Percentiles rank a stretch among this genome's conserved stretches.
Conservation (phyloP, 2,888 invertebrate genomes). For the Keiferia lycopersicella region DNA sequence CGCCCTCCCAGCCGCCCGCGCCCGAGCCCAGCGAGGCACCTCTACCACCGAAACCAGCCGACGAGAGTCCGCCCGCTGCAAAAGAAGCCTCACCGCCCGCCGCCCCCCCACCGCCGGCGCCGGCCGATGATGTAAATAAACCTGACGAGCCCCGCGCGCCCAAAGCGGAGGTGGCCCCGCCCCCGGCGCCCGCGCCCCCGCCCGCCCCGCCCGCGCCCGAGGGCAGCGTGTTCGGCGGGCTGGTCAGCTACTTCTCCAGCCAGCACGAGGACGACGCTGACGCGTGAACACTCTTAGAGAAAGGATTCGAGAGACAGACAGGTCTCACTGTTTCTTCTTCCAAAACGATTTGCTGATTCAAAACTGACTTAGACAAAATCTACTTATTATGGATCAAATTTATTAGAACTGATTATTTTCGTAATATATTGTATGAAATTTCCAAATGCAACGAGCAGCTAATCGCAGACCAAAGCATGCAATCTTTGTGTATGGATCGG, state of each 20-base stretch:
- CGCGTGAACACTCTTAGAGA: conserved; percentile 51
- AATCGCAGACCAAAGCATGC: background rate
- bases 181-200: conserved; percentile 43
- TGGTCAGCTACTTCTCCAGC: conserved; percentile 95
- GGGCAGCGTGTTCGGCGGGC: conserved; percentile 91
- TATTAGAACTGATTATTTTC: background rate
- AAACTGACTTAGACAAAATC: background rate
- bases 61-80: background rate
- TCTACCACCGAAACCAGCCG: background rate
- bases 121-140: conserved; percentile 19
- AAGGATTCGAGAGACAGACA: background rate
- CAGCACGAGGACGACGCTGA: conserved; percentile 94
- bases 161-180: conserved; percentile 24
- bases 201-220: conserved; percentile 63
- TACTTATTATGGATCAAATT: background rate
- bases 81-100: background rate
- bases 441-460: background rate
- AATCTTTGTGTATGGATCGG: background rate
- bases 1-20: background rate
- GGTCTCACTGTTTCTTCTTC: conserved; percentile 1
- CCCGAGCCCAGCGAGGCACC: background rate
- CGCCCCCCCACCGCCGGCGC: background rate
- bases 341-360: background rate
- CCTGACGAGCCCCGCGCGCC: conserved; percentile 4
- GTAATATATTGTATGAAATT: background rate